phyloP scores from a whole-genome alignment of 1,140 invertebrate genomes.

The Danaus melanippus region DNA sequence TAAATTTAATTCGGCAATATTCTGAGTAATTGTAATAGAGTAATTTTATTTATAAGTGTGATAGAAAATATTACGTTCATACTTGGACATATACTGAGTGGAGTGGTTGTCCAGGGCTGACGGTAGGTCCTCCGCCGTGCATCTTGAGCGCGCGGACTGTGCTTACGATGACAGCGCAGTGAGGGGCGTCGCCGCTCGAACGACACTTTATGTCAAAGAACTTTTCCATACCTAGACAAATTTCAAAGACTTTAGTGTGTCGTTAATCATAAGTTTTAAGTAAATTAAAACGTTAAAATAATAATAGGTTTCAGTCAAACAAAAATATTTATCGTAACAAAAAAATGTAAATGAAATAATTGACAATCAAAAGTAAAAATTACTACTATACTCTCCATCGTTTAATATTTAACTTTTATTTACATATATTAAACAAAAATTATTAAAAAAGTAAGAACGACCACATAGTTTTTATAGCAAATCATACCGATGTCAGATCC shows the following conservation, averaged over 20 bases:
- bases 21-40: too few relatives aligned
- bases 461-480: neutral
- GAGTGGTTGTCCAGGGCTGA: slow-evolving; percentile 87
- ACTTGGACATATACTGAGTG: slow-evolving; percentile 85
- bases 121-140: slow-evolving; percentile 96
- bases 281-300: too few relatives aligned
- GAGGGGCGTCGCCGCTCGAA: slow-evolving; percentile 88
- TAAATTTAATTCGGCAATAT: too few relatives aligned
- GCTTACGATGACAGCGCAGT: slow-evolving; percentile 93
- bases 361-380: too few relatives aligned
- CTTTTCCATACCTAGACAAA: slow-evolving; percentile 90
- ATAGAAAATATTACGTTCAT: neutral
- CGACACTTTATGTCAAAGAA: slow-evolving; percentile 99
- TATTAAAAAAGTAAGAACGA: neutral
- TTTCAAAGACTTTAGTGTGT: too few relatives aligned
- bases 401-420: too few relatives aligned
- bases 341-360: too few relatives aligned
- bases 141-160: slow-evolving; percentile 97
- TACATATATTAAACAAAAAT: slow-evolving; percentile 1
- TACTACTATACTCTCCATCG: too few relatives aligned
- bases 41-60: too few relatives aligned
- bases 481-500: slow-evolving; percentile 93
- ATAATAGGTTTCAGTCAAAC: too few relatives aligned
- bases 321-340: too few relatives aligned
- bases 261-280: too few relatives aligned